phyloP scores from a whole-genome alignment of 2,888 invertebrate species.

The Notocelia uddmanniana region DNA sequence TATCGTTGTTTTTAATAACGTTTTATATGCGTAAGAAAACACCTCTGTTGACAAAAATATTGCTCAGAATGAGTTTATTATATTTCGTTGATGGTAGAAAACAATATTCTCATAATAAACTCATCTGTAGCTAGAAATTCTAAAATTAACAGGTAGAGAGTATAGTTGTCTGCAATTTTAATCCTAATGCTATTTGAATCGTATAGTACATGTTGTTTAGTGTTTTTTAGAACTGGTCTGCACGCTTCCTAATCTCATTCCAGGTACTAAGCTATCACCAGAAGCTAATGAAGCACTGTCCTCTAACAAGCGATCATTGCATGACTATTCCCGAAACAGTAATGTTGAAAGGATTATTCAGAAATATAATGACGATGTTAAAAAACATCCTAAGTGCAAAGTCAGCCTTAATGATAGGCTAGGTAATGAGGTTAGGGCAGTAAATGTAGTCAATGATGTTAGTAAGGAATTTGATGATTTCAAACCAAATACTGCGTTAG shows the following conservation, averaged over 20 bases:
- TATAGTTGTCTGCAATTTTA: no score
- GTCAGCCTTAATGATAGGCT: constrained; percentile 62
- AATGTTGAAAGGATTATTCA: constrained; percentile 68
- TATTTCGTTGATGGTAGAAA: no score
- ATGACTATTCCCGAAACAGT: constrained; percentile 68
- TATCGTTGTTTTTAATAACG: no score
- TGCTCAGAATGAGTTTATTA: no score
- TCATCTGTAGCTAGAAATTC: no score
- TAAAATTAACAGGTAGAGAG: no score
- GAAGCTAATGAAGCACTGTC: constrained; percentile 57
- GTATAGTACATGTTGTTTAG: background rate
- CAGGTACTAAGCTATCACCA: constrained; percentile 66
- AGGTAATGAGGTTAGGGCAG: constrained; percentile 48
- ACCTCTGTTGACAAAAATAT: no score
- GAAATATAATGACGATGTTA: constrained; percentile 57
- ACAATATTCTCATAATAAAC: no score
- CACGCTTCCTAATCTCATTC: constrained; percentile 49
- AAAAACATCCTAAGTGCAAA: constrained; percentile 72
- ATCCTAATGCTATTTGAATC: no score
- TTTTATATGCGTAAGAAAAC: no score
- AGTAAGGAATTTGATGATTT: constrained; percentile 14
- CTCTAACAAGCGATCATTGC: constrained; percentile 63
- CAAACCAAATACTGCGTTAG: background rate
- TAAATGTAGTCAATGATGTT: constrained; percentile 1
- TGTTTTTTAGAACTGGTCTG: constrained; percentile 24